Conservation (phyloP, 2,888 invertebrate genomes). For the Incurvaria masculella region DNA sequence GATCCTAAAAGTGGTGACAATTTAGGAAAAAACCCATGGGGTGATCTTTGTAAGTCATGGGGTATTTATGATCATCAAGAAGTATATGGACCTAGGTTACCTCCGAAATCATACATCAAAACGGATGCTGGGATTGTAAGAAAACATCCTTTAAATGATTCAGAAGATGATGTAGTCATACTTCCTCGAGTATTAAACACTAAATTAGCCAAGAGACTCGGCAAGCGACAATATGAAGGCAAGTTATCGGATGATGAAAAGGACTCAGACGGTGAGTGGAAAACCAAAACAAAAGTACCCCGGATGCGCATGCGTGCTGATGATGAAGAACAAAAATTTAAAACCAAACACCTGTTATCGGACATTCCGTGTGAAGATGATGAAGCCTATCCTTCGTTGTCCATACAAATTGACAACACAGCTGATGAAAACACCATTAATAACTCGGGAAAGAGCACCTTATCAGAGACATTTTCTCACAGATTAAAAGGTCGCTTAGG, state of each 20-base stretch:
- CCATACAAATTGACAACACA: slow-evolving; percentile 39
- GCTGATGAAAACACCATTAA: slow-evolving; percentile 24
- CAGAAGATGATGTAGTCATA: slow-evolving; percentile 20
- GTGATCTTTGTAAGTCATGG: slow-evolving; percentile 67
- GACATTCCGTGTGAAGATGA: slow-evolving; percentile 20
- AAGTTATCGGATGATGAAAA: slow-evolving; percentile 37
- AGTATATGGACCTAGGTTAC: slow-evolving; percentile 37
- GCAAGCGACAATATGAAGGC: slow-evolving; percentile 30
- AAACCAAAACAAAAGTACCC: slow-evolving; percentile 61
- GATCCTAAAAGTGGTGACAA: slow-evolving; percentile 27
- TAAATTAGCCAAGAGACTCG: slow-evolving; percentile 39
- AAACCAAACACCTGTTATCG: slow-evolving; percentile 26
- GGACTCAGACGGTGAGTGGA: slow-evolving; percentile 56
- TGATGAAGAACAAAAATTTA: slow-evolving; percentile 68
- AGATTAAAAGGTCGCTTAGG: slow-evolving; percentile 32
- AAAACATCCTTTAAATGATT: slow-evolving; percentile 8
- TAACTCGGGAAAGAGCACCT: slow-evolving; percentile 27
- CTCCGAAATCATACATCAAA: slow-evolving; percentile 16
- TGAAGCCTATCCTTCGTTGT: slow-evolving; percentile 36
- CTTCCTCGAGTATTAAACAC: slow-evolving; percentile 34
- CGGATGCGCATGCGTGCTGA: slow-evolving; percentile 89
- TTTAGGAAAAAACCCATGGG: slow-evolving; percentile 68
- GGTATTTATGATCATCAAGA: slow-evolving; percentile 62
- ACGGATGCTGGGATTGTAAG: slow-evolving; percentile 28
- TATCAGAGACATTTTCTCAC: slow-evolving; percentile 28